Percentiles rank a stretch among this genome's conserved stretches.
Evolutionary conservation across 2,797 vertebrate genomes (phyloP).

Genomic region (Loris lydekkerianus): DNA sequence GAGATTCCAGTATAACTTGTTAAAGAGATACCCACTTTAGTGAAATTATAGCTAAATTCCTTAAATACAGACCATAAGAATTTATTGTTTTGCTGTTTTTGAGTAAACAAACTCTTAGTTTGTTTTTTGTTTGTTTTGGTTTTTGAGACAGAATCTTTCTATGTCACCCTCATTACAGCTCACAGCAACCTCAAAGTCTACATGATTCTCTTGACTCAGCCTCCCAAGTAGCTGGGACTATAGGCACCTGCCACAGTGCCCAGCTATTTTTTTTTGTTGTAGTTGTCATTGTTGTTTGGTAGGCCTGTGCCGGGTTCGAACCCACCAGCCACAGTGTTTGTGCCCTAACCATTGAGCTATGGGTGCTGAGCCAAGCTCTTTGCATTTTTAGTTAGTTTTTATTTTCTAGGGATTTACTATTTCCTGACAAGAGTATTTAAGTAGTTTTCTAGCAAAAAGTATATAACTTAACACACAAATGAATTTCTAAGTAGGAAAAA

Average conservation of each 20-base stretch:
- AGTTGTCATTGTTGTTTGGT: too few relatives aligned
- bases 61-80: neutral
- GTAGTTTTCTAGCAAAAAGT: slow-evolving; percentile 51
- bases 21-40: neutral
- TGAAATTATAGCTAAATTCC: neutral
- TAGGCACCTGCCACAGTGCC: too few relatives aligned
- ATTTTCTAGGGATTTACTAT: neutral
- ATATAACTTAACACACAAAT: slow-evolving; percentile 35
- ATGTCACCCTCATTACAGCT: too few relatives aligned
- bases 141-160: too few relatives aligned
- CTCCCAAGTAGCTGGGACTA: too few relatives aligned
- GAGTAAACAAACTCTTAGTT: neutral
- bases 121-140: neutral
- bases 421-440: slow-evolving; percentile 17
- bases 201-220: too few relatives aligned
- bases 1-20: neutral
- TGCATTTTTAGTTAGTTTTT: slow-evolving; percentile 55
- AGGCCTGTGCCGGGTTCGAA: too few relatives aligned
- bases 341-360: too few relatives aligned
- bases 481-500: slow-evolving; percentile 24
- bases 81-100: slow-evolving; percentile 18
- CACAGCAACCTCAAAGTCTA: too few relatives aligned
- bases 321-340: too few relatives aligned
- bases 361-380: neutral
- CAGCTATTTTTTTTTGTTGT: too few relatives aligned